Evolutionary conservation across 1,140 invertebrate genomes (phyloP).

Genomic region (Chionoecetes opilio): DNA sequence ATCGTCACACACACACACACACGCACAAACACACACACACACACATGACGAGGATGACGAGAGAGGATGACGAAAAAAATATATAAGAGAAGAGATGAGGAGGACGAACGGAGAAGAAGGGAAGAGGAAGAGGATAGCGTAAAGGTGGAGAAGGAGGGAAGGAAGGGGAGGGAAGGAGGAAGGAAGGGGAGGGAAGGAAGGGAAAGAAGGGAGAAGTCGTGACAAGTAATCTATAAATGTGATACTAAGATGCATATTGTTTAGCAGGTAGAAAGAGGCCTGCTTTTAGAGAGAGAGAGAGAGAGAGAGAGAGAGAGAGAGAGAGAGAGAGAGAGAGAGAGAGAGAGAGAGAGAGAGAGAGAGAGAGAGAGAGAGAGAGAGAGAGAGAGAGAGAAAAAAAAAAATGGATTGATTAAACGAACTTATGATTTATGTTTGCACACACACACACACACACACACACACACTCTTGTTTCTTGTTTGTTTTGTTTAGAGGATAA

Average conservation of each 20-base stretch:
- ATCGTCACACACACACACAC: no score
- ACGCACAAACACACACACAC: no score
- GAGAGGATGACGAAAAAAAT: no score
- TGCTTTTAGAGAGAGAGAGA: slow-evolving; percentile 10
- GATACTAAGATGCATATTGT: not conserved
- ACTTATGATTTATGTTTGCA: not conserved
- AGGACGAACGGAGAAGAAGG: not conserved
- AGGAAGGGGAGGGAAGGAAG: not conserved
- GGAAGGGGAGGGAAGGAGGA: not conserved
- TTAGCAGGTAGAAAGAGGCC: not conserved
- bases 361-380: slow-evolving; percentile 39
- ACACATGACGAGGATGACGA: no score
- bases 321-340: slow-evolving; percentile 43
- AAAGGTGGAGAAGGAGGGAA: not conserved
- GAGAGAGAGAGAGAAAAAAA: slow-evolving; percentile 52
- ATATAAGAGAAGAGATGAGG: not conserved
- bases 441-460: slow-evolving; percentile 22
- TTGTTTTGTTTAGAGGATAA: no score
- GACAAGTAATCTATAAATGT: not conserved
- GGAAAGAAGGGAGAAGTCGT: not conserved
- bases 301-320: slow-evolving; percentile 43
- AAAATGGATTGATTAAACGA: not conserved
- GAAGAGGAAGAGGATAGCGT: not conserved
- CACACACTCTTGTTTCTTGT: no score
- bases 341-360: slow-evolving; percentile 50